Evolutionary conservation across 2,797 vertebrate species (phyloP).

Genomic region (Hydrocynus forskahlii): DNA sequence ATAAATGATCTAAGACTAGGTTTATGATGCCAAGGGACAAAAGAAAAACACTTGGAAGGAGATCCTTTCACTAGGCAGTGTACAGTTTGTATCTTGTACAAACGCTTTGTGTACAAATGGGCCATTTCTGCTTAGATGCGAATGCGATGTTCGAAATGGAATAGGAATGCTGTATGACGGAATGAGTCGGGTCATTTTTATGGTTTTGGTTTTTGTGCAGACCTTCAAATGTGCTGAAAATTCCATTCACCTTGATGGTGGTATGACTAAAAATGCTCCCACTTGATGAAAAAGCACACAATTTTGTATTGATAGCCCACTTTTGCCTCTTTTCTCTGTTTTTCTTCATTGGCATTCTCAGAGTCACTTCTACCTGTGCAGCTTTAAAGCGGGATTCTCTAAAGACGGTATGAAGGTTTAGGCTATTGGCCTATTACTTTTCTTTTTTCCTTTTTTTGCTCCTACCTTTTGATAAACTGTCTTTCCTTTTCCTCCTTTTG

Average conservation of each 20-base stretch:
- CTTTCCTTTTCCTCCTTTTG: not conserved
- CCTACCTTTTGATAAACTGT: not conserved
- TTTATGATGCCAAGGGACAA: too few species aligned
- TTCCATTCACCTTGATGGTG: not conserved
- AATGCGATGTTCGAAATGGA: not conserved
- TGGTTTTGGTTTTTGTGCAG: not conserved
- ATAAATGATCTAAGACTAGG: too few species aligned
- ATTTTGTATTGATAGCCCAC: conserved; percentile 28
- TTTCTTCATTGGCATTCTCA: conserved; percentile 16
- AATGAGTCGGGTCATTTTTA: not conserved
- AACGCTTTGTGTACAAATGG: not conserved
- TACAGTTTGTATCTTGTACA: not conserved
- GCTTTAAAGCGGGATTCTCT: conserved; percentile 17
- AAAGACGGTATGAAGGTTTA: conserved; percentile 16
- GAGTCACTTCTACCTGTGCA: conserved; percentile 10
- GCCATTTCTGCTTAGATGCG: not conserved
- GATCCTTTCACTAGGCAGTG: too few species aligned
- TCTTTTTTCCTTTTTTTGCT: not conserved
- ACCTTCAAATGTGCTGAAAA: conserved; percentile 21
- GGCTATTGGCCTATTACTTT: not conserved
- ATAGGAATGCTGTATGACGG: not conserved
- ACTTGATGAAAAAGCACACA: conserved; percentile 33
- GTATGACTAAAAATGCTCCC: conserved; percentile 16
- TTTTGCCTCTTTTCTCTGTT: conserved; percentile 34
- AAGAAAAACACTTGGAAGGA: too few species aligned